Conservation (phyloP, 2,113 vertebrate species). For the Chelonoidis abingdonii region DNA sequence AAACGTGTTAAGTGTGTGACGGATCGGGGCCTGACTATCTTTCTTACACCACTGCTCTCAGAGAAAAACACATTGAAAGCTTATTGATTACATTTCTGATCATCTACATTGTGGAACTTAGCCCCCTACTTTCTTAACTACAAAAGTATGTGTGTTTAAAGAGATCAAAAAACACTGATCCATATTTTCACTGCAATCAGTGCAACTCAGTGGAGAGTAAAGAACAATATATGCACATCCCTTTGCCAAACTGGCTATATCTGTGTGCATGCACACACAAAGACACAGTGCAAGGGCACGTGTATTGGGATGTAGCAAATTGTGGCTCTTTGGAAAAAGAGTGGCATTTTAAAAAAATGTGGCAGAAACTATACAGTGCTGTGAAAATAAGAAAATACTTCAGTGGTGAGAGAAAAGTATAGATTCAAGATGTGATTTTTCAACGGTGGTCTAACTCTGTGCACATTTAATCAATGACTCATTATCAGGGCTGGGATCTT, state of each 20-base stretch:
- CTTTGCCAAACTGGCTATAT: not conserved
- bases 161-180: not conserved
- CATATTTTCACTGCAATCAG: not conserved
- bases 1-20: not conserved
- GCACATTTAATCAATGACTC: fast-evolving
- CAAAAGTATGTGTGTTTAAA: not conserved
- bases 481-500: not conserved
- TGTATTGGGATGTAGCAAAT: not conserved
- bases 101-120: not conserved
- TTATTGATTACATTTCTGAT: not conserved
- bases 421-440: not conserved
- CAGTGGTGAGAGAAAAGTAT: not conserved
- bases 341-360: not conserved
- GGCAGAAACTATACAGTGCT: not conserved
- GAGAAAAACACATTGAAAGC: fast-evolving
- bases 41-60: not conserved
- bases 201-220: not conserved
- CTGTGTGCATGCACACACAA: not conserved
- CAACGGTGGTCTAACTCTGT: not conserved
- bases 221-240: not conserved
- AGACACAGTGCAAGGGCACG: not conserved
- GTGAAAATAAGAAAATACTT: not conserved
- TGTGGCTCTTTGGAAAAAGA: not conserved
- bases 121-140: too few relatives aligned
- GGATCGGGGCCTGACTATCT: not conserved